Evolutionary conservation across 2,888 invertebrate species (phyloP).

Genomic region (Caenorhabditis doughertyi): DNA sequence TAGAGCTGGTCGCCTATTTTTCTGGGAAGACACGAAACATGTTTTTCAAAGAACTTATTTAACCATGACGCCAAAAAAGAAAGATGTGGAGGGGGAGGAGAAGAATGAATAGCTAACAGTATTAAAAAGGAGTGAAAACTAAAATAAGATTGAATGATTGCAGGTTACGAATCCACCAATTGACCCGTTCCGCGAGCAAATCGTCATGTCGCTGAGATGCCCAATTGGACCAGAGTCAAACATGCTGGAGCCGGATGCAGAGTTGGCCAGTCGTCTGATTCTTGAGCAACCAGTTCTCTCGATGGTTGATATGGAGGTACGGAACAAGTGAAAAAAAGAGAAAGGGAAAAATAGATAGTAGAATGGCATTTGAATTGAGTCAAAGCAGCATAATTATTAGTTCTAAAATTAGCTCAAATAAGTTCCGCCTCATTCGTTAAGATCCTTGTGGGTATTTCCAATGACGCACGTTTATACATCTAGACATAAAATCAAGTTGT

Average conservation of each 20-base stretch:
- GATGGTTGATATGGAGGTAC: conserved; percentile 91
- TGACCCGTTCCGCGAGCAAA: conserved; percentile 98
- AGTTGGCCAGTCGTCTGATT: conserved; percentile 93
- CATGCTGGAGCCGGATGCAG: conserved; percentile 90
- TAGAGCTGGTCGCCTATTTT: conserved; percentile 13
- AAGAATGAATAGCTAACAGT: neutral
- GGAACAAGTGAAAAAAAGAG: neutral
- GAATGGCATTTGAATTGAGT: conserved; percentile 1
- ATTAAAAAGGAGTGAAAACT: neutral
- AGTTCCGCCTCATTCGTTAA: conserved; percentile 29
- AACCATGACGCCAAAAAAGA: conserved; percentile 32
- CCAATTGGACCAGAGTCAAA: conserved; percentile 94
- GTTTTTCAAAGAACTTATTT: conserved; percentile 33
- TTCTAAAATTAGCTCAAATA: conserved; percentile 28
- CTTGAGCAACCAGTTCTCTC: conserved; percentile 95
- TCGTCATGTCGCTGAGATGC: conserved; percentile 98
- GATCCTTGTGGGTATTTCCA: conserved; percentile 34
- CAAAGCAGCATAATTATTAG: conserved; percentile 29
- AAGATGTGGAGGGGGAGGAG: neutral
- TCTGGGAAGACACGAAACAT: conserved; percentile 2
- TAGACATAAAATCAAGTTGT: too few species aligned
- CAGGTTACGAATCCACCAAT: conserved; percentile 95
- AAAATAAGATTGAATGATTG: conserved; percentile 45
- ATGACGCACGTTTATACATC: conserved; percentile 32
- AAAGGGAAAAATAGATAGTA: neutral